phyloP scores from a whole-genome alignment of 2,113 vertebrate genomes.

The Psilopogon haemacephalus region DNA sequence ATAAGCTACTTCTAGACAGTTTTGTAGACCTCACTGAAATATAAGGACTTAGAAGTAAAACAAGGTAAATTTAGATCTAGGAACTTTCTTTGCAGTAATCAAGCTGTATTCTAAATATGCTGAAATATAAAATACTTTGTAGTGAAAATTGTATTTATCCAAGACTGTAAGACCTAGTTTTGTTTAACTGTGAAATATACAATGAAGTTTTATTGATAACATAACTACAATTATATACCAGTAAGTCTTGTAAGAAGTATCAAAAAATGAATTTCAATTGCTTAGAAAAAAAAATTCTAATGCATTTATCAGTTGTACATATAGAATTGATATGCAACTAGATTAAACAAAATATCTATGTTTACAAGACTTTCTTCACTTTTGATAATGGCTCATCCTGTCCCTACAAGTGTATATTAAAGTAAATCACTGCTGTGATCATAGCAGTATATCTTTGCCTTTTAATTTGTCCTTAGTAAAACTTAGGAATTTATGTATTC shows the following conservation, averaged over 20 bases:
- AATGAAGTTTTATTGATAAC: neutral
- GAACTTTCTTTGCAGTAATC: neutral
- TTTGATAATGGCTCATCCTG: neutral
- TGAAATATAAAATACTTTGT: neutral
- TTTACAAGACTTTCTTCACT: neutral
- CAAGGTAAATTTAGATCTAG: neutral
- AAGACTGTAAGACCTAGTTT: neutral
- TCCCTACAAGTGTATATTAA: neutral
- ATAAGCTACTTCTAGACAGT: neutral
- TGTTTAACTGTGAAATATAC: neutral
- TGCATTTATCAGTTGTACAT: neutral
- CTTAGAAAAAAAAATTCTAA: neutral
- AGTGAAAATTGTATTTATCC: neutral
- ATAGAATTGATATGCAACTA: neutral
- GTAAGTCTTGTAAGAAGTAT: neutral
- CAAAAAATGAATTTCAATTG: neutral
- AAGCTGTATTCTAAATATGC: neutral
- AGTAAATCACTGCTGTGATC: neutral
- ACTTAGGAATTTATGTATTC: neutral
- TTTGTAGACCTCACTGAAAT: neutral
- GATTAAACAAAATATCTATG: neutral
- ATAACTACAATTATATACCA: neutral
- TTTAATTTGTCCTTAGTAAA: neutral
- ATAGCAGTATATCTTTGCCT: neutral
- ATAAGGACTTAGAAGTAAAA: neutral